These are phyloP conservation scores for Ondatra zibethicus DNA, from an alignment of 2,113 vertebrate species.

Conservation along the genomic window DNA sequence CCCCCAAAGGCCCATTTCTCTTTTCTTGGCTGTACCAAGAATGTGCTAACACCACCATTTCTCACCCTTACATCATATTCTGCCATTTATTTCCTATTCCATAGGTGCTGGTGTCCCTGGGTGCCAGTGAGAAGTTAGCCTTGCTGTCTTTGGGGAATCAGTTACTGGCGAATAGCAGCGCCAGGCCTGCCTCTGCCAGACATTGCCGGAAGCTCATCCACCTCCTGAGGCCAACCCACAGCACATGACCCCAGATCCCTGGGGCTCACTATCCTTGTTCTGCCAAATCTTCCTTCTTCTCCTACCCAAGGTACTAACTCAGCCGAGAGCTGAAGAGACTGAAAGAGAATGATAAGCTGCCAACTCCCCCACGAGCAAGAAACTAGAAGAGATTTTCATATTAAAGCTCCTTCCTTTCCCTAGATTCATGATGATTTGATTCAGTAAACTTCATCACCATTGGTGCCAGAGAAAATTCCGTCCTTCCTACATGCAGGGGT, in stretches of 20 bases:
- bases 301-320: constrained; percentile 40
- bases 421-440: constrained; percentile 57
- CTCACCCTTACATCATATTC: not conserved
- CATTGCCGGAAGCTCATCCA: constrained; percentile 83
- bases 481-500: constrained; percentile 14
- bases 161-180: not conserved
- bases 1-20: not conserved
- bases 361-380: constrained; percentile 37
- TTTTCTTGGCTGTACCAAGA: not conserved
- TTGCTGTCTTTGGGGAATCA: constrained; percentile 60
- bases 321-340: constrained; percentile 32
- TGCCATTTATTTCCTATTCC: constrained; percentile 49
- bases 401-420: constrained; percentile 51
- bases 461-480: constrained; percentile 65
- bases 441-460: constrained; percentile 65
- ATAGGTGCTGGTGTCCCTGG: constrained; percentile 86
- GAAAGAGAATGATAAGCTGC: constrained; percentile 52
- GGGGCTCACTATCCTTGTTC: not conserved
- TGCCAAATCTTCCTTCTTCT: constrained; percentile 56
- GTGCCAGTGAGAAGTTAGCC: constrained; percentile 83
- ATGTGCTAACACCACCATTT: not conserved
- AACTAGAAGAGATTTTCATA: constrained; percentile 66
- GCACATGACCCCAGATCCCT: not conserved
- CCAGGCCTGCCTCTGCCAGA: constrained; percentile 63
- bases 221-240: constrained; percentile 72